Conservation (phyloP, 1,140 invertebrate species). For the Cydia strobilella region DNA sequence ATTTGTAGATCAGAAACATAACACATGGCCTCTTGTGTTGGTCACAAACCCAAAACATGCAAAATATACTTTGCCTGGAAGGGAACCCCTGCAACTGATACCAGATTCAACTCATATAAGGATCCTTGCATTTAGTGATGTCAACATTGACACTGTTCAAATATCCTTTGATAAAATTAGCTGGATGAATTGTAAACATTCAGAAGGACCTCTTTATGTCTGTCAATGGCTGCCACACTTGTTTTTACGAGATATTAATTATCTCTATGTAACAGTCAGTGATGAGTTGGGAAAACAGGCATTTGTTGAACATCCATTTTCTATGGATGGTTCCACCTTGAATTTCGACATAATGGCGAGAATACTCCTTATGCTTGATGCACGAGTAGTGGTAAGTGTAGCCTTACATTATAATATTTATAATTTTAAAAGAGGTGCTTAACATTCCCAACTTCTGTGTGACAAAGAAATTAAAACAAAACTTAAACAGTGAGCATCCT, state of each 20-base stretch:
- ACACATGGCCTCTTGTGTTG: conserved; percentile 90
- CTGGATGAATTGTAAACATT: conserved; percentile 83
- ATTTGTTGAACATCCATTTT: conserved; percentile 86
- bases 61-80: conserved; percentile 85
- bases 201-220: conserved; percentile 87
- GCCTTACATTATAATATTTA: neutral
- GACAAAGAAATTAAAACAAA: too few species aligned
- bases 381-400: conserved; percentile 85
- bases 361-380: conserved; percentile 87
- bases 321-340: conserved; percentile 86
- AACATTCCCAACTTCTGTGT: neutral
- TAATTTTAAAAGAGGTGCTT: neutral
- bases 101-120: conserved; percentile 89
- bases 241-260: conserved; percentile 86
- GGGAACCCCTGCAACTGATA: conserved; percentile 87
- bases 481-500: too few species aligned
- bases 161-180: conserved; percentile 82
- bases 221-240: conserved; percentile 85
- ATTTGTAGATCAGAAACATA: conserved; percentile 90
- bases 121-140: conserved; percentile 87
- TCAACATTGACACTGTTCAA: conserved; percentile 84
- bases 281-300: conserved; percentile 83
- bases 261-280: conserved; percentile 83
- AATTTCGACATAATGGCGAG: conserved; percentile 85
- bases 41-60: conserved; percentile 95